Conservation (phyloP, 2,113 vertebrate genomes). For the Pluvianellus socialis region DNA sequence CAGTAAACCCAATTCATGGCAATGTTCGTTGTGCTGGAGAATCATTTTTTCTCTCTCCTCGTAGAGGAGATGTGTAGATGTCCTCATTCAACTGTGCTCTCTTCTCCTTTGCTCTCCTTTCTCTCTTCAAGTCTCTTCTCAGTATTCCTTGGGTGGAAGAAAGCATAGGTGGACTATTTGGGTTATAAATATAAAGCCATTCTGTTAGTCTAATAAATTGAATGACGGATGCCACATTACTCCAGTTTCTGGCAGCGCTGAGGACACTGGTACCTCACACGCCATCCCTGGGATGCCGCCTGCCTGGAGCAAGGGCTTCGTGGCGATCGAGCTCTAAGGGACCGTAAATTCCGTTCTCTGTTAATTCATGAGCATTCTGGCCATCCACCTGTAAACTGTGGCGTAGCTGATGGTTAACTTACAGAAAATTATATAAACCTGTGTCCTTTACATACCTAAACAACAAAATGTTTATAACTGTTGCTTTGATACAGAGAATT, state of each 20-base stretch:
- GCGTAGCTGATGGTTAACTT: background rate
- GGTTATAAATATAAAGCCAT: background rate
- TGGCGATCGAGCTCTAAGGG: background rate
- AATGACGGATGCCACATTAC: background rate
- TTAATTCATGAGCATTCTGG: conserved; percentile 11
- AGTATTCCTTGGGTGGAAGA: background rate
- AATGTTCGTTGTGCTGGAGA: background rate
- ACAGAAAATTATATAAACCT: background rate
- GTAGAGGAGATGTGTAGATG: background rate
- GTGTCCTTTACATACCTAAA: background rate
- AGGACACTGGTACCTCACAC: background rate
- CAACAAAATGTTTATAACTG: conserved; percentile 1
- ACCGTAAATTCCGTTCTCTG: background rate
- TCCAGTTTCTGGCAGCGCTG: background rate
- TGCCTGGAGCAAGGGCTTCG: background rate
- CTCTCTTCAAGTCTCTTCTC: background rate
- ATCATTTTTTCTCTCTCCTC: background rate
- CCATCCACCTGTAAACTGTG: background rate
- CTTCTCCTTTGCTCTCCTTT: background rate
- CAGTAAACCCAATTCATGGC: background rate
- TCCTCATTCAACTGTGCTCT: background rate
- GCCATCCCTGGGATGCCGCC: too few species aligned
- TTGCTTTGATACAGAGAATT: background rate
- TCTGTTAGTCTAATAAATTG: background rate
- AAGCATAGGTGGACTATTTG: background rate